Conservation (phyloP, 2,113 vertebrate species). For the Zapornia atra region DNA sequence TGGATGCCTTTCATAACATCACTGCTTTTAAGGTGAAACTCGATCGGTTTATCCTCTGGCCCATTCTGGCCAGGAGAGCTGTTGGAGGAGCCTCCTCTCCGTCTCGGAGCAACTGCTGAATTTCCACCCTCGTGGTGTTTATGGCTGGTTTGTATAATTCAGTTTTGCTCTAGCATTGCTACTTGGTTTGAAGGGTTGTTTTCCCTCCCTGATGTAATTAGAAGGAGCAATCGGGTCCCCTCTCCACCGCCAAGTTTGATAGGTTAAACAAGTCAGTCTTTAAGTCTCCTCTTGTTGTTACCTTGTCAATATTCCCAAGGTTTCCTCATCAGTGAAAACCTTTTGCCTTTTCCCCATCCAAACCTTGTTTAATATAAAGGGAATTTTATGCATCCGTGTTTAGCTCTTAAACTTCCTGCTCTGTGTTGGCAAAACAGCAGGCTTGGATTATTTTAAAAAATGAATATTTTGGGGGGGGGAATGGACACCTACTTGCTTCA, state of each 20-base stretch:
- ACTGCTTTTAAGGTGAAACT: neutral
- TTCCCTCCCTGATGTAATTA: slow-evolving; percentile 2
- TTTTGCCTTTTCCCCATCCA: neutral
- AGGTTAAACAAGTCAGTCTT: neutral
- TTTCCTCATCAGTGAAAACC: neutral
- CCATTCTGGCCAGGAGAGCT: neutral
- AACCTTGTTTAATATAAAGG: neutral
- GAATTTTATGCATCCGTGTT: neutral
- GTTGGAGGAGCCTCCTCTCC: neutral
- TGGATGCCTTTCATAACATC: neutral
- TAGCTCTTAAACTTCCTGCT: neutral
- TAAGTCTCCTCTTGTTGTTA: neutral
- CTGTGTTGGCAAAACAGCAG: neutral
- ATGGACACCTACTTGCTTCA: neutral
- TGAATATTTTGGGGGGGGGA: neutral
- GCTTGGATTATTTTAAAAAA: neutral
- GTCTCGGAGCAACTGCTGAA: accelerated
- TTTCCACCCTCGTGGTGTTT: neutral
- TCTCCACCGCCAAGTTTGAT: neutral
- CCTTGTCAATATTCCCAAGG: neutral
- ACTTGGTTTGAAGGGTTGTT: neutral
- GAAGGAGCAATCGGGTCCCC: neutral
- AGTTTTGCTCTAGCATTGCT: neutral
- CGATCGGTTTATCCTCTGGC: neutral
- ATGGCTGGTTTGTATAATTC: neutral